Evolutionary conservation across 2,888 invertebrate genomes (phyloP), one percentile per base, ranked within the genome.

Genomic region (Euplagia quadripunctaria): DNA sequence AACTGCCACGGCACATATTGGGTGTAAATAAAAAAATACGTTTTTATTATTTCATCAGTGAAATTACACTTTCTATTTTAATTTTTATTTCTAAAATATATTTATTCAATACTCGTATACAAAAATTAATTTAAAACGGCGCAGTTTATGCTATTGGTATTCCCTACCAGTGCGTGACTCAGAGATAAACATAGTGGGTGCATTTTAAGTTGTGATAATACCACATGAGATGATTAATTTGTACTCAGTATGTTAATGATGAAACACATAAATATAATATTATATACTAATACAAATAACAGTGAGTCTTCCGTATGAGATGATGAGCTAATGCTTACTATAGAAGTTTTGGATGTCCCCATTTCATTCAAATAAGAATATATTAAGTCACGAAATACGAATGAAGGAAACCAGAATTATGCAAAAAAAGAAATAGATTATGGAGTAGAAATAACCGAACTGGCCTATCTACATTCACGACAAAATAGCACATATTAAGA

Each of bases 181-280:
- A 58, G 20, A 58, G 58, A 58, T 58, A 58, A 58, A 20, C n/a
- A 58, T 12, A 58, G 9, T 58, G 20, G 58, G 58, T 58, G 20
- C 58, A 31, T 58, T 20, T 12, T 58, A 58, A 58, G 20, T 58
- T 20, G 20, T 20, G 58, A 31, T 58, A 58, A 58, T 58, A 20
- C 20, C 17, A 55, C 17, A 55, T 55, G 55, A 55, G n/a, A 55
- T 55, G 55, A n/a, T n/a, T 55, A 55, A 55, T 55, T n/a, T 55
- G 31, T 31, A 31, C 31, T 31, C 31, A n/a, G 4, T 17, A 55
- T 55, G 9, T n/a, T 55, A n/a, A n/a, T 55, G 8, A 55, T n/a
- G n/a, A 55, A 55, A 55, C 52, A 55, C 52, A 55, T 55, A 55
- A 55, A 55, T n/a, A n/a, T 55, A 55, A 55, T 55, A 11, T 55